Conservation (phyloP, 1,140 invertebrate genomes). For the Wasmannia auropunctata region DNA sequence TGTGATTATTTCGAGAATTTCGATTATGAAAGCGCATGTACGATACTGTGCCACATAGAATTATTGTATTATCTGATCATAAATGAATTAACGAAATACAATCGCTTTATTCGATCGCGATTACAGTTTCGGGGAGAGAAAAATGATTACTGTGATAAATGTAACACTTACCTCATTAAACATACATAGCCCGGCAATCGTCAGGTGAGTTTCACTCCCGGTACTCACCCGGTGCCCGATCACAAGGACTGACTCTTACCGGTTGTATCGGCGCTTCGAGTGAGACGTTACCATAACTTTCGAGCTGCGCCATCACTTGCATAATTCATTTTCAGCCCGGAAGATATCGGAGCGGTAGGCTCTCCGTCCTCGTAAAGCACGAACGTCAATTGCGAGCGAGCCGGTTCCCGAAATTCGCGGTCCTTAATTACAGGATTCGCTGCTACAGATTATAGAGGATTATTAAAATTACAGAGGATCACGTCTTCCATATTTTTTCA, state of each 20-base stretch:
- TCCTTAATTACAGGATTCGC: slow-evolving; percentile 60
- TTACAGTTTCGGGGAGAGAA: not conserved
- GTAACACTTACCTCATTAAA: not conserved
- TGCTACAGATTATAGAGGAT: slow-evolving; percentile 26
- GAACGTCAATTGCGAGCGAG: not conserved
- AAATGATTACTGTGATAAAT: not conserved
- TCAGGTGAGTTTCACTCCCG: not conserved
- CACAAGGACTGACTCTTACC: slow-evolving; percentile 41
- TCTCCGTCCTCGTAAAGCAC: slow-evolving; percentile 6
- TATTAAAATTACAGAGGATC: slow-evolving; percentile 17
- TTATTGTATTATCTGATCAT: not conserved
- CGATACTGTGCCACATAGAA: not conserved
- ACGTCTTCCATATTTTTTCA: not conserved
- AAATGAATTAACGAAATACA: not conserved
- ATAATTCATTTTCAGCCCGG: slow-evolving; percentile 66
- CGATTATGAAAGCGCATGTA: not conserved
- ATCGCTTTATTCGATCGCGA: not conserved
- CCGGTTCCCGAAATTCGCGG: slow-evolving; percentile 45
- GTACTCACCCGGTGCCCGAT: slow-evolving; percentile 37
- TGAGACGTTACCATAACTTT: slow-evolving; percentile 64
- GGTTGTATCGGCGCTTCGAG: slow-evolving; percentile 12
- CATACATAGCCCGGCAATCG: not conserved
- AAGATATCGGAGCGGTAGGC: slow-evolving; percentile 59
- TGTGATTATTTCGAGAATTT: not conserved
- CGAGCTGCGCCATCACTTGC: slow-evolving; percentile 57